Evolutionary conservation across 2,888 invertebrate genomes (phyloP), one percentile per base, ranked within the genome.

Genomic region (Pheosia tremula): DNA sequence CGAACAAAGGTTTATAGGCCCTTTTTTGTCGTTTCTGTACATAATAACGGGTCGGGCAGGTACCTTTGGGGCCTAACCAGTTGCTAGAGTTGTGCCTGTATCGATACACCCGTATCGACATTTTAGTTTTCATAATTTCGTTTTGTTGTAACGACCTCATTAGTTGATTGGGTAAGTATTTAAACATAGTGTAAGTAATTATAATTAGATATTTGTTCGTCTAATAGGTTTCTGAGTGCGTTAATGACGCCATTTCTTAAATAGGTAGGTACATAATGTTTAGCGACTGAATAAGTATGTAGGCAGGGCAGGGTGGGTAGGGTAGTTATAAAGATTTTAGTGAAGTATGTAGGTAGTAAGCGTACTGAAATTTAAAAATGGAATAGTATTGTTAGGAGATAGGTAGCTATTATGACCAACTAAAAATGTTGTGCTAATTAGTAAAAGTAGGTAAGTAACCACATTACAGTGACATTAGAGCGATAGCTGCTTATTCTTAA

Each of bases 61-160:
- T 72, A 59, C 57, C 63, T 71, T 67, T 75, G 53, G 67, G 64
- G 58, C 61, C 61, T 52, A 63, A 71, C 71, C 62, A 37, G 37
- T 64, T 67, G 71, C 69, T 75, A 75, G 75, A 65, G 75, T 64
- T 63, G 75, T 75, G 55, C 69, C 60, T 45, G 41, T 66, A 66
- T 69, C 75, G 69, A 75, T 63, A 63, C 55, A 60, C 43, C 47
- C 37, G n/a, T 60, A 54, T 72, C 72, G 72, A 72, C 64, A 8
- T 9, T 55, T 13, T 13, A 38, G 54, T 24, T 24, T 24, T 24
- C 24, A 24, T 24, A 24, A 24, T 38, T 38, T 58, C 38, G 4
- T 58, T 58, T 61, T 61, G 57, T 61, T 57, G 24, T 53, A 0
- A 5, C 10, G 13, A 55, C 11, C 55, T 55, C 37, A 39, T 39